Conservation (phyloP, 2,888 invertebrate genomes). For the Ophion obscuratus region DNA sequence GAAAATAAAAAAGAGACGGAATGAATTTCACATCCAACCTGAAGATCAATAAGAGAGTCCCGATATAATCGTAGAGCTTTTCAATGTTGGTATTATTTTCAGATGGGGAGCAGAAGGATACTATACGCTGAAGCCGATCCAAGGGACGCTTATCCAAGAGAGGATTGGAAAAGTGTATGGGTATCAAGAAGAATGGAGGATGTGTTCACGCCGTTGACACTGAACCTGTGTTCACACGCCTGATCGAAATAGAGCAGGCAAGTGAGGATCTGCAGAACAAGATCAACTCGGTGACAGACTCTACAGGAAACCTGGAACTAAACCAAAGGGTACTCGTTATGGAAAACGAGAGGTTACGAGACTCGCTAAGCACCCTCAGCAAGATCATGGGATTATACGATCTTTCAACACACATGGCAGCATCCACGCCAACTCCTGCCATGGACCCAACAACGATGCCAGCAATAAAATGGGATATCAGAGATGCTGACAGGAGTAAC, state of each 20-base stretch:
- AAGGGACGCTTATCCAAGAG: conserved; percentile 38
- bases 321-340: conserved; percentile 2
- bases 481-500: not conserved
- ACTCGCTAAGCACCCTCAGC: not conserved
- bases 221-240: too few relatives aligned
- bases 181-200: conserved; percentile 41
- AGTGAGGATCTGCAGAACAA: not conserved
- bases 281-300: not conserved
- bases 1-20: conserved; percentile 15
- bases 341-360: conserved; percentile 7
- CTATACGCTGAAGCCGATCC: conserved; percentile 10
- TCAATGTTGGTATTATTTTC: not conserved
- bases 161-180: conserved; percentile 24
- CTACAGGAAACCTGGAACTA: not conserved
- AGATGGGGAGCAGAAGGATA: conserved; percentile 35
- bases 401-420: not conserved
- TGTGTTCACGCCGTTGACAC: conserved; percentile 23
- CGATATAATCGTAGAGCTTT: not conserved
- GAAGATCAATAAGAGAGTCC: not conserved
- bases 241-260: too few relatives aligned
- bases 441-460: not conserved
- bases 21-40: not conserved
- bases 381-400: conserved; percentile 8
- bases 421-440: not conserved
- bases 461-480: not conserved